phyloP scores from a whole-genome alignment of 2,888 invertebrate genomes.

The Linnaemya tessellans region DNA sequence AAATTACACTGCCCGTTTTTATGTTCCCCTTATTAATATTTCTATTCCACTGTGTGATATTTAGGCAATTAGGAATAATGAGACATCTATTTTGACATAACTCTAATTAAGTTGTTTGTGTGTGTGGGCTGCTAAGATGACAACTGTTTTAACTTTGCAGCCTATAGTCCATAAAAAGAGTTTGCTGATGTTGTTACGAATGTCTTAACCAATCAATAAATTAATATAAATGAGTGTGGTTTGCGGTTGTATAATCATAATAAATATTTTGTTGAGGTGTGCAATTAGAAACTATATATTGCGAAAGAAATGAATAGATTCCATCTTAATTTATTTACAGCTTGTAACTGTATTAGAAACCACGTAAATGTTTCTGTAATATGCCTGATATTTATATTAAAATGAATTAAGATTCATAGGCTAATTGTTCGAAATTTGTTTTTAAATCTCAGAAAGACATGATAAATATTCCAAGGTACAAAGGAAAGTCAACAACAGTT shows the following conservation, averaged over 20 bases:
- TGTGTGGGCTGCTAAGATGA: slow-evolving; percentile 9
- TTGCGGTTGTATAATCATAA: not conserved
- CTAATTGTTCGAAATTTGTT: too few relatives aligned
- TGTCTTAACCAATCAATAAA: slow-evolving; percentile 3
- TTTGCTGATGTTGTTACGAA: slow-evolving; percentile 29
- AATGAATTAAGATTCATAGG: too few relatives aligned
- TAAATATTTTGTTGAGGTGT: not conserved
- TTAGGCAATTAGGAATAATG: not conserved
- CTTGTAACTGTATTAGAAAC: too few relatives aligned
- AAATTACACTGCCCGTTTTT: too few relatives aligned
- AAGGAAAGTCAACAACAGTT: too few relatives aligned
- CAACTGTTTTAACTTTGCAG: not conserved
- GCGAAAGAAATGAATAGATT: not conserved
- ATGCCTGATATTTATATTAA: too few relatives aligned
- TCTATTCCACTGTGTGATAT: too few relatives aligned
- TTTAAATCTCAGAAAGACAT: too few relatives aligned
- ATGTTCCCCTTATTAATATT: too few relatives aligned
- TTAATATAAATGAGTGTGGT: not conserved
- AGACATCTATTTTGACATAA: not conserved
- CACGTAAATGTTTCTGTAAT: too few relatives aligned
- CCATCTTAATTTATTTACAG: too few relatives aligned
- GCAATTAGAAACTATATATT: not conserved
- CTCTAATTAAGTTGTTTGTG: slow-evolving; percentile 15
- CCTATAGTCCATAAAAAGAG: not conserved
- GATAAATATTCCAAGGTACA: too few relatives aligned